Evolutionary conservation across 2,113 vertebrate genomes (phyloP).

Genomic region (Cinclus mexicanus): DNA sequence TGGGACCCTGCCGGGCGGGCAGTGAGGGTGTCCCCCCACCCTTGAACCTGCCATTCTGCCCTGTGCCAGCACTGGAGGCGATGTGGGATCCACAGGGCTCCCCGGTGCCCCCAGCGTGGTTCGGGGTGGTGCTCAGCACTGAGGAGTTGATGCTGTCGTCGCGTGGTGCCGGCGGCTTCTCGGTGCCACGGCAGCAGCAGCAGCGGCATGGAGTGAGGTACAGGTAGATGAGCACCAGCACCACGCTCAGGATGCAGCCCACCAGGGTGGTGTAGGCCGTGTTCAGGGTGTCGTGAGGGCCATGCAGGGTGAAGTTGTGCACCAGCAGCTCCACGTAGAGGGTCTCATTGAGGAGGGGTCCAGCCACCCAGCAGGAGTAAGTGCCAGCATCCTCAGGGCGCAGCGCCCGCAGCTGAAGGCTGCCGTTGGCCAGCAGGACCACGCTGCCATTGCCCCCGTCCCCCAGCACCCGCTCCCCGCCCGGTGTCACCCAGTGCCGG

Average conservation of each 20-base stretch:
- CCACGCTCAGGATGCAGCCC: conserved; percentile 93
- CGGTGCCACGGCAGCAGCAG: conserved; percentile 86
- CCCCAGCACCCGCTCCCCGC: conserved; percentile 71
- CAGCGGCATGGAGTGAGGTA: conserved; percentile 96
- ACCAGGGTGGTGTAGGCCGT: conserved; percentile 97
- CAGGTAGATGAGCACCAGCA: conserved; percentile 95
- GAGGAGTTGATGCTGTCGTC: conserved; percentile 96
- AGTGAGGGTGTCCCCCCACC: conserved; percentile 76
- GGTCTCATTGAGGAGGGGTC: conserved; percentile 89
- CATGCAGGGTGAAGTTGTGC: conserved; percentile 87
- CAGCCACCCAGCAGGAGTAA: conserved; percentile 88
- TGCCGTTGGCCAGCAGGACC: conserved; percentile 79
- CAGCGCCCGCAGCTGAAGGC: conserved; percentile 77
- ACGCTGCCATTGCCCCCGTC: conserved; percentile 79
- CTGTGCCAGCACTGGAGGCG: conserved; percentile 74
- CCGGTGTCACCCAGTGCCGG: conserved; percentile 88
- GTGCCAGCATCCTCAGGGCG: conserved; percentile 84
- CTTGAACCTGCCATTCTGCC: conserved; percentile 92
- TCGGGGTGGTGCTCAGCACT: conserved; percentile 91
- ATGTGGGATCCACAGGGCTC: conserved; percentile 77
- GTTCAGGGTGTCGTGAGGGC: conserved; percentile 86
- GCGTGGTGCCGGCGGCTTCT: conserved; percentile 78
- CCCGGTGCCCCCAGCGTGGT: conserved; percentile 75
- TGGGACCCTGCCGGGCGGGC: conserved; percentile 66
- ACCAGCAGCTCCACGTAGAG: conserved; percentile 91